Evolutionary conservation across 2,888 invertebrate species (phyloP), one percentile per base, ranked within the genome.

Genomic region (Tenthredo distinguenda): DNA sequence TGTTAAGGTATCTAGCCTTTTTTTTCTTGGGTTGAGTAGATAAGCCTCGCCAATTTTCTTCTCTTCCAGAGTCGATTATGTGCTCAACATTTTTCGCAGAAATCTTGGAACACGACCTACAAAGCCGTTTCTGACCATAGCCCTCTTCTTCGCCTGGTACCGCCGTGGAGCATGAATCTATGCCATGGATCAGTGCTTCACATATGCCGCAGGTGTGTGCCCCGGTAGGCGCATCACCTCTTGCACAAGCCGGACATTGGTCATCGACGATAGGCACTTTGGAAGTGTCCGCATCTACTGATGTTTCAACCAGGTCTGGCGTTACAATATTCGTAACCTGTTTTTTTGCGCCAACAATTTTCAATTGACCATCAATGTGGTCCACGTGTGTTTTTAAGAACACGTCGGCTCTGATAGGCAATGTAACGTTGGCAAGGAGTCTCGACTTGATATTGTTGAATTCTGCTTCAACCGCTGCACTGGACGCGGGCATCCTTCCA

Each of bases 51-150:
- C 79, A 79, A 31, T 55, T 55, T 31, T 79, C 79, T 55, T 55
- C 6, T 18, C n/a, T 34, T 21, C 79, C 31, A 5, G 55, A 58
- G 18, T 55, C 12, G 1, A 79, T 12, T 18, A 58, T 34, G 26
- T 34, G 26, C 12, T 15, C 40, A n/a, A 58, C 15, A 18, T 18
- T 18, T 37, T 34, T 31, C 4, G 15, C 12, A 7, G 74, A 34
- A 34, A 58, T 79, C n/a, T 50, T 55, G 15, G 31, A 37, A 12
- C 79, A 79, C n/a, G 79, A 34, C 10, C 12, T 31, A 81, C 86
- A 87, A 43, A 87, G 74, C 6, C 86, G 15, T 31, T 84, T 85
- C 65, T 85, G 79, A 5, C 86, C 87, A 77, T 85, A 86, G 37
- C 85, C 85, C 83, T 87, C 86, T 10, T 85, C 85, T 77, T 85